Conservation (phyloP, 2,113 vertebrate genomes). For the Cololabis saira region DNA sequence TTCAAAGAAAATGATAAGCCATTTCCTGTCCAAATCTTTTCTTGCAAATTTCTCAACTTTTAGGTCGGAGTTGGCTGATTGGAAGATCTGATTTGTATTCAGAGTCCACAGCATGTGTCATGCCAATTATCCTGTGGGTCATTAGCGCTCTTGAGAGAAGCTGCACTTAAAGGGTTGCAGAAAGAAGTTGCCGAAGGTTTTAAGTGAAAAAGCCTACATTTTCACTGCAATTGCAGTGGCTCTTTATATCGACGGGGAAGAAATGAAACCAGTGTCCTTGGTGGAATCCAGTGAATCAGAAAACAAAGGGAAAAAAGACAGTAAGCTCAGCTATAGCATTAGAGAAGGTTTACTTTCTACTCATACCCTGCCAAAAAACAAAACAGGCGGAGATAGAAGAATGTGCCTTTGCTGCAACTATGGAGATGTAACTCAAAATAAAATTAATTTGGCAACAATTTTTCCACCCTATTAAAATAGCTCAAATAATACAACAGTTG, state of each 20-base stretch:
- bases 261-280: constrained; percentile 29
- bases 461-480: constrained; percentile 3
- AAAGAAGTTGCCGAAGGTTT: constrained; percentile 20
- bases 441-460: not conserved
- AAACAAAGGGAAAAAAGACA: constrained; percentile 6
- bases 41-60: constrained; percentile 43
- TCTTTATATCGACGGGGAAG: constrained; percentile 36
- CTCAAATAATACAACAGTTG: constrained; percentile 10
- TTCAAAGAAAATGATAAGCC: constrained; percentile 27
- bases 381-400: not conserved
- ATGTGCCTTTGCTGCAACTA: not conserved
- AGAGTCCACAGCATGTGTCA: constrained; percentile 49
- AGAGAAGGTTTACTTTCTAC: constrained; percentile 16
- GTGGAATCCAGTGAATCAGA: not conserved
- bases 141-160: constrained; percentile 62
- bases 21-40: constrained; percentile 36
- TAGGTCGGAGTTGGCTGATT: constrained; percentile 43
- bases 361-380: constrained; percentile 1
- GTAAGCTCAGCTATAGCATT: not conserved
- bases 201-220: constrained; percentile 43
- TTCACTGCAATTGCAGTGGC: constrained; percentile 33
- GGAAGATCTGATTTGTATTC: constrained; percentile 65
- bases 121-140: constrained; percentile 68
- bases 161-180: constrained; percentile 19
- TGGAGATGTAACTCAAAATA: not conserved